A percentile compares a stretch with the other conserved stretches of the same genome.
These are phyloP conservation scores for Nanorana parkeri DNA, from an alignment of 2,113 vertebrate species.

Conservation along the genomic window DNA sequence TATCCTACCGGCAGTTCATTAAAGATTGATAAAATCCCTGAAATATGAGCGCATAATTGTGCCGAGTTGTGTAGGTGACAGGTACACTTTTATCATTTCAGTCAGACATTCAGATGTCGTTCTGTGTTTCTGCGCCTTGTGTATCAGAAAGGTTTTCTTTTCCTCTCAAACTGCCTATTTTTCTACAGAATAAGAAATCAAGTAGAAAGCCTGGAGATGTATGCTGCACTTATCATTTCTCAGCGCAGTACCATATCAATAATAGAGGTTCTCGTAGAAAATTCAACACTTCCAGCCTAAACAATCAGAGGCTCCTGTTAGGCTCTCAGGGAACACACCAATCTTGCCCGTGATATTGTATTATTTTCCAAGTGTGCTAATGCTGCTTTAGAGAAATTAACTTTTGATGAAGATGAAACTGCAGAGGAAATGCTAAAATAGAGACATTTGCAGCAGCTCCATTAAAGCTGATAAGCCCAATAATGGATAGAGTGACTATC, in stretches of 20 bases:
- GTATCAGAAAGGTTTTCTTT: neutral
- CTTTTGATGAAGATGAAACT: too few relatives aligned
- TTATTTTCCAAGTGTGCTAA: constrained; percentile 1
- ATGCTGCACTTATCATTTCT: constrained; percentile 38
- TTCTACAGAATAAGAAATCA: constrained; percentile 14
- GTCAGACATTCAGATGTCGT: neutral
- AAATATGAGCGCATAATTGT: too few relatives aligned
- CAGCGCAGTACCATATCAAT: constrained; percentile 32
- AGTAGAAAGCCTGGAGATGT: constrained; percentile 1
- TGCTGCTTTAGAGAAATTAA: neutral
- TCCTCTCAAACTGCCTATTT: constrained; percentile 13
- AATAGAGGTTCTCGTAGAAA: constrained; percentile 39
- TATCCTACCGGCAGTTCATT: too few relatives aligned
- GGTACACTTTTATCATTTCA: constrained; percentile 3
- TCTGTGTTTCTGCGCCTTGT: neutral
- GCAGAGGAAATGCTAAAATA: too few relatives aligned
- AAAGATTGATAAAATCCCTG: too few relatives aligned
- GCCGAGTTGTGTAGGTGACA: neutral
- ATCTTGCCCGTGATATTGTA: constrained; percentile 1
- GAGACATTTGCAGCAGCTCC: too few relatives aligned
- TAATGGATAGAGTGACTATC: too few relatives aligned
- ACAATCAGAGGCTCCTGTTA: constrained; percentile 25
- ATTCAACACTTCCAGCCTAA: constrained; percentile 8
- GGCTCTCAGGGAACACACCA: neutral
- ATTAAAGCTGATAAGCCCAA: too few relatives aligned